Base-by-base conservation (phyloP, 1,140 invertebrate genomes). In the Leptonema lineaticorne region DNA sequence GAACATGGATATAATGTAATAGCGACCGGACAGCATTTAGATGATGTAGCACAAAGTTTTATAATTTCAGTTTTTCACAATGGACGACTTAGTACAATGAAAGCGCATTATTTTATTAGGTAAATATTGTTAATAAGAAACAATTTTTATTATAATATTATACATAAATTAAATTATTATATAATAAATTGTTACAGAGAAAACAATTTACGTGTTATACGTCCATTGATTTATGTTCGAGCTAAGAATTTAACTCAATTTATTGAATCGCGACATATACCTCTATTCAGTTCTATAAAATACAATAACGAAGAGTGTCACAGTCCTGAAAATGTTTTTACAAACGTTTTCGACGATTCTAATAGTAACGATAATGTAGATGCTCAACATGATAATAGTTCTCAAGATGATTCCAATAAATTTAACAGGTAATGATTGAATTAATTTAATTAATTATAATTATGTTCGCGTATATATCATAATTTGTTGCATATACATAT, bases 191-290 rank as follows among this genome's bases (percentile, higher is more conserved):
- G 53, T 76, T 68, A 22, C 77, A 92, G 90, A 71, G 90, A 94
- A 65, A 86, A 89, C 67, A 89, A 93, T 75, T 77, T 96, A 27
- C 83, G 93, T 70, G 89, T 97, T 6, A 91, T 96, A 67, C 84
- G 94, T 58, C 94, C 94, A 0, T 92, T 96, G 75, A 89, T 94
- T 1, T 94, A 93, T 79, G 92, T 95, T 2, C 82, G 93, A 30
- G 92, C 93, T 74, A 91, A 76, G 28, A 75, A 75, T 4, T 68
- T 83, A 63, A 73, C 73, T 1, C 76, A 76, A 53, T 83, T 81
- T 68, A 75, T 74, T 5, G 75, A 77, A 67, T 74, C 75, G 0
- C 76, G 78, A n/a, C 66, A 65, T 0, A 58, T 83, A 56, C 80
- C 81, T 0, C 77, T 78, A 58, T 82, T 83, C 74, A 74, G 75